phyloP scores from a whole-genome alignment of 2,797 vertebrate genomes.

The Pitangus sulphuratus region DNA sequence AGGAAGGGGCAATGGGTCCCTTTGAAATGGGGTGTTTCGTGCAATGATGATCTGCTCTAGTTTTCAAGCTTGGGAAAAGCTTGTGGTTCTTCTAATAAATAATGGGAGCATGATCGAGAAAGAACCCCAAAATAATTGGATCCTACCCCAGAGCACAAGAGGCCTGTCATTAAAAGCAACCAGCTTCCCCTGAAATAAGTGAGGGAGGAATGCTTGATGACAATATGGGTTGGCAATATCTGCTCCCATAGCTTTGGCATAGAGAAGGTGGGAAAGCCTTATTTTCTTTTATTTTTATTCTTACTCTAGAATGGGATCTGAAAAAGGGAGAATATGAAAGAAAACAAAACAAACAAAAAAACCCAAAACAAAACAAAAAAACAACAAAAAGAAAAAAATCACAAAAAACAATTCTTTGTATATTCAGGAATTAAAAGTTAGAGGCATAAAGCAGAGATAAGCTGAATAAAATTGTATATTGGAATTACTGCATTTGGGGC shows the following conservation, averaged over 20 bases:
- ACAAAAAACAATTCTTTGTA: conserved; percentile 28
- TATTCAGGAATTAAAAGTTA: conserved; percentile 71
- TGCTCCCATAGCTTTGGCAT: conserved; percentile 82
- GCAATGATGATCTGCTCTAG: conserved; percentile 77
- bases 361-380: background rate
- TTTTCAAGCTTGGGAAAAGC: conserved; percentile 69
- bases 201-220: conserved; percentile 74
- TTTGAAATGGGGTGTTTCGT: conserved; percentile 70
- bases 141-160: conserved; percentile 75
- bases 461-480: conserved; percentile 63
- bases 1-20: conserved; percentile 23
- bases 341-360: background rate
- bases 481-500: conserved; percentile 69
- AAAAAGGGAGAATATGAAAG: conserved; percentile 67
- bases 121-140: conserved; percentile 65
- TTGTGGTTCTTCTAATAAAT: conserved; percentile 66
- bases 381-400: conserved; percentile 3
- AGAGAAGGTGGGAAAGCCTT: conserved; percentile 68
- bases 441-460: conserved; percentile 61
- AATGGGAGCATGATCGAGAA: conserved; percentile 67
- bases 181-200: conserved; percentile 70
- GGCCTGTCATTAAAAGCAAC: conserved; percentile 77
- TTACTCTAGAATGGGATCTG: conserved; percentile 62
- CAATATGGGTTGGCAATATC: conserved; percentile 79
- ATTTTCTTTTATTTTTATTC: conserved; percentile 56